Evolutionary conservation across 2,797 vertebrate genomes (phyloP).

Genomic region (Tarsius wallacei): DNA sequence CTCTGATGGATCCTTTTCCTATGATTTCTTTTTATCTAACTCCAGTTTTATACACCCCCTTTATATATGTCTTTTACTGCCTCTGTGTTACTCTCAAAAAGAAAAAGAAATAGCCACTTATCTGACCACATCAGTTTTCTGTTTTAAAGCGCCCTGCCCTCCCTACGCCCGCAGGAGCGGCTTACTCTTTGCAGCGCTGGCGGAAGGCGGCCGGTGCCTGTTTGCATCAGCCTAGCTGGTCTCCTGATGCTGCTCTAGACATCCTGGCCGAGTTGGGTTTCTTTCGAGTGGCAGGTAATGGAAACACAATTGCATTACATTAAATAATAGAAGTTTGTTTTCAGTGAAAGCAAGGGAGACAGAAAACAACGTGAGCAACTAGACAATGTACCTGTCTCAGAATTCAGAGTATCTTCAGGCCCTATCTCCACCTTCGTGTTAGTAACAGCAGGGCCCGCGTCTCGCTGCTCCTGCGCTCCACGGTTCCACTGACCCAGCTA

Average conservation of each 20-base stretch:
- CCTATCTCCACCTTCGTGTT: too few species aligned
- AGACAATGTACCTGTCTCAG: not conserved
- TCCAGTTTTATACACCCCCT: not conserved
- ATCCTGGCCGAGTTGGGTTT: not conserved
- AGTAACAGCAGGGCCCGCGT: rapidly evolving
- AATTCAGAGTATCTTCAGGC: not conserved
- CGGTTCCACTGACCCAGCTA: too few species aligned
- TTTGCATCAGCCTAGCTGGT: not conserved
- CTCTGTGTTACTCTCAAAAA: not conserved
- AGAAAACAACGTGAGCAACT: not conserved
- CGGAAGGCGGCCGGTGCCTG: not conserved
- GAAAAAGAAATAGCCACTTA: not conserved
- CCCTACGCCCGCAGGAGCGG: too few species aligned
- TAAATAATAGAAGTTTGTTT: not conserved
- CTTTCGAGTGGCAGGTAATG: not conserved
- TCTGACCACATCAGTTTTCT: too few species aligned
- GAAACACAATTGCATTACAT: not conserved
- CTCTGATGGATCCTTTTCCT: not conserved
- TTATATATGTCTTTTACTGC: not conserved
- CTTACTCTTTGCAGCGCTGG: not conserved
- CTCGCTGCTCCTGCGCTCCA: rapidly evolving
- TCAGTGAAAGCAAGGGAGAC: not conserved
- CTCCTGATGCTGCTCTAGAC: not conserved
- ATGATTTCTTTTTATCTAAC: not conserved
- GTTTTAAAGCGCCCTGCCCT: not conserved